phyloP scores from a whole-genome alignment of 2,797 vertebrate genomes.

The Vespertilio murinus region DNA sequence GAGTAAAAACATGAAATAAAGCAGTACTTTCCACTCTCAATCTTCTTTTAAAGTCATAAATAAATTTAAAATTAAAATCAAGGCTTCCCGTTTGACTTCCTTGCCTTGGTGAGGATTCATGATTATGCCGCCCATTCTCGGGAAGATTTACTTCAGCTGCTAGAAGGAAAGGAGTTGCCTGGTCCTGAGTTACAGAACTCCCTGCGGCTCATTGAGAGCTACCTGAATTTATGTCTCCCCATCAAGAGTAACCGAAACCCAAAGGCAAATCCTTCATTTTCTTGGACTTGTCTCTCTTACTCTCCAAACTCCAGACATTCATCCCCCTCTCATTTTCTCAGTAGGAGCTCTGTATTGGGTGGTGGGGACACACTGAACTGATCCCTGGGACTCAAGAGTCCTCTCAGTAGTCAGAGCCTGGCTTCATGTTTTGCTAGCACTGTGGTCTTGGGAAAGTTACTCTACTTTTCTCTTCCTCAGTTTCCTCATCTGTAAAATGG shows the following conservation, averaged over 20 bases:
- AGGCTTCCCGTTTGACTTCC: slow-evolving; percentile 48
- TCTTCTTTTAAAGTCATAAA: slow-evolving; percentile 71
- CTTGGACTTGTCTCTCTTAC: not conserved
- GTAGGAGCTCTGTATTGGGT: rapidly evolving
- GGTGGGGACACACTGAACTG: not conserved
- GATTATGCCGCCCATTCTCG: not conserved
- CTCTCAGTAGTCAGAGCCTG: not conserved
- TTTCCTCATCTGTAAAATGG: not conserved
- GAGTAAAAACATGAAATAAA: slow-evolving; percentile 56
- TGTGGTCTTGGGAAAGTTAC: not conserved
- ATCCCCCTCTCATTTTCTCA: not conserved
- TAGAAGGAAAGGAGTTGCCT: not conserved
- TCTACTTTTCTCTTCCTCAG: not conserved
- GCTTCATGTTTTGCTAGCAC: not conserved
- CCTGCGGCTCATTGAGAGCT: not conserved
- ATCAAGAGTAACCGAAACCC: slow-evolving; percentile 9
- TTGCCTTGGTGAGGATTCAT: slow-evolving; percentile 28
- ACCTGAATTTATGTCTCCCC: slow-evolving; percentile 50
- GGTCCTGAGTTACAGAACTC: not conserved
- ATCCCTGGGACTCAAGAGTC: not conserved
- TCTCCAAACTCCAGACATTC: not conserved
- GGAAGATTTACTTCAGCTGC: slow-evolving; percentile 44
- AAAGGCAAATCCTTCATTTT: slow-evolving; percentile 53
- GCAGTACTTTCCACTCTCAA: slow-evolving; percentile 35
- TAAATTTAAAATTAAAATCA: slow-evolving; percentile 73